phyloP scores from a whole-genome alignment of 2,888 invertebrate genomes.

The Andrena hattorfiana region DNA sequence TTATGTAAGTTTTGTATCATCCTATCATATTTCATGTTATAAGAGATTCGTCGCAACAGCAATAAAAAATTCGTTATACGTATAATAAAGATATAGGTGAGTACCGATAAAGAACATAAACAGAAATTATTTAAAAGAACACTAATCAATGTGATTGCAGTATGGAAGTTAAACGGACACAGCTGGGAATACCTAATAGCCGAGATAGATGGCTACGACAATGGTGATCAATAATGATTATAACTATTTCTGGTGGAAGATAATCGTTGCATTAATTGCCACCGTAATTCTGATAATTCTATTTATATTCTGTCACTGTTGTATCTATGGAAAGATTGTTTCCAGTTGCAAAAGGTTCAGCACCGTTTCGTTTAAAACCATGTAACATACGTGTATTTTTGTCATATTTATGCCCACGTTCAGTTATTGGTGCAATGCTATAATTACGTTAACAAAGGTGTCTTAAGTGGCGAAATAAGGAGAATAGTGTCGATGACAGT shows the following conservation, averaged over 20 bases:
- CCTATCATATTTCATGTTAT: not conserved
- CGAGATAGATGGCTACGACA: conserved; percentile 30
- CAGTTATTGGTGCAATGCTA: conserved; percentile 32
- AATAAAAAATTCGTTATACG: not conserved
- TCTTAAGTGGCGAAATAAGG: conserved; percentile 15
- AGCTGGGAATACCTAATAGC: conserved; percentile 19
- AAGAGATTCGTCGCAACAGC: not conserved
- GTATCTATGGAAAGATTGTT: conserved; percentile 33
- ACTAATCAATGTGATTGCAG: conserved; percentile 1
- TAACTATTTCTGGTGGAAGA: conserved; percentile 38
- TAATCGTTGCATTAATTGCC: conserved; percentile 24
- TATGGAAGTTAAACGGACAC: conserved; percentile 26
- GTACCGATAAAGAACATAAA: not conserved
- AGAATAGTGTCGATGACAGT: not conserved
- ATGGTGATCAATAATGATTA: conserved; percentile 11
- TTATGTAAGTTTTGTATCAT: not conserved
- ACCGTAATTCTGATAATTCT: conserved; percentile 34
- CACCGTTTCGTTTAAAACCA: conserved; percentile 11
- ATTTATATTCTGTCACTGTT: conserved; percentile 42
- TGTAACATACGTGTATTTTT: conserved; percentile 17
- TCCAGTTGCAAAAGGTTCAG: conserved; percentile 46
- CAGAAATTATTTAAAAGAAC: not conserved
- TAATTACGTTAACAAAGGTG: conserved; percentile 50
- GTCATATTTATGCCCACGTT: conserved; percentile 6
- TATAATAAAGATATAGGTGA: conserved; percentile 12